phyloP scores from a whole-genome alignment of 2,888 invertebrate genomes.

The Pheosia tremula region DNA sequence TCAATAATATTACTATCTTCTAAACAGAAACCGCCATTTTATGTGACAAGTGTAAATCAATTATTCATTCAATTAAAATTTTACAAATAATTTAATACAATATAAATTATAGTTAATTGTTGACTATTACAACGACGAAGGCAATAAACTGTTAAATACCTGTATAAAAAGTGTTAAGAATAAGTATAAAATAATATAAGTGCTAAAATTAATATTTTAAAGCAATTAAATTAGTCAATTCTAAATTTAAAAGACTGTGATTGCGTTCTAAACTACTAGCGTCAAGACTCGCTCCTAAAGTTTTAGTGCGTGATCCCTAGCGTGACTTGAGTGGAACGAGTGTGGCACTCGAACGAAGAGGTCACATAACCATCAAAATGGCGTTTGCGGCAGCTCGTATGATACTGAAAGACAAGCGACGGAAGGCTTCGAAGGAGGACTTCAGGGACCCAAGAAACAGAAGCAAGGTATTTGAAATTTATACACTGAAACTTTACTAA shows the following conservation, averaged over 20 bases:
- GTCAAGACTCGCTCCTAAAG: conserved; percentile 14
- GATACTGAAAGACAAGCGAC: conserved; percentile 92
- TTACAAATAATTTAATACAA: conserved; percentile 35
- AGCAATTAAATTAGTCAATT: conserved; percentile 65
- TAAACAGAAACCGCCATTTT: conserved; percentile 16
- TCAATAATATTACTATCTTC: too few species aligned
- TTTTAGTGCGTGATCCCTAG: conserved; percentile 19
- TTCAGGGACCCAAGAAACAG: conserved; percentile 89
- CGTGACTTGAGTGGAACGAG: conserved; percentile 27
- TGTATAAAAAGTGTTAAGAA: conserved; percentile 40
- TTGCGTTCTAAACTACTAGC: conserved; percentile 42
- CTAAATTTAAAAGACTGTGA: conserved; percentile 55
- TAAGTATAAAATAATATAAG: conserved; percentile 33
- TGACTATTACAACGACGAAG: conserved; percentile 50
- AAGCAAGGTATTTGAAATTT: conserved; percentile 88
- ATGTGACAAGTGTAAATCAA: conserved; percentile 30
- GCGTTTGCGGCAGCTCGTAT: conserved; percentile 93
- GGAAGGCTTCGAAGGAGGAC: conserved; percentile 93
- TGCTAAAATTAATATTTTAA: conserved; percentile 28
- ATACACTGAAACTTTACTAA: neutral
- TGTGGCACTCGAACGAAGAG: conserved; percentile 45
- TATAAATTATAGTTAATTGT: conserved; percentile 17
- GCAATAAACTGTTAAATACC: conserved; percentile 63
- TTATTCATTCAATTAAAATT: conserved; percentile 44
- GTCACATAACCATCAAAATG: conserved; percentile 79